Percentiles rank a stretch among this genome's conserved stretches.
These are phyloP conservation scores for Petrolisthes manimaculis DNA, from an alignment of 2,888 invertebrate genomes.

Conservation along the genomic window DNA sequence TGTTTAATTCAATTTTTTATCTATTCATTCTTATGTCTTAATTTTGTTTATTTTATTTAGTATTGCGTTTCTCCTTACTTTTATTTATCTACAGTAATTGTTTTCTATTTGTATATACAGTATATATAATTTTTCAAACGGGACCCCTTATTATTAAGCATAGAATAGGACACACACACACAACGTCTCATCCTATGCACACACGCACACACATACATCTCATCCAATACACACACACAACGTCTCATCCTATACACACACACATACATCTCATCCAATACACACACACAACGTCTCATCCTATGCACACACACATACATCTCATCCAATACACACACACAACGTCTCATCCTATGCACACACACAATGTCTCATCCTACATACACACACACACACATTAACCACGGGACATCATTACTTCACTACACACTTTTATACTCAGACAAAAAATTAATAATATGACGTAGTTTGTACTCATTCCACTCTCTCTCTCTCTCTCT, in stretches of 20 bases:
- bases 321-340: too few relatives aligned
- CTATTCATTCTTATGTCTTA: not conserved
- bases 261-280: not conserved
- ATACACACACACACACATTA: not conserved
- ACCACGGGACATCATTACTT: not conserved
- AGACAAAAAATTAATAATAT: not conserved
- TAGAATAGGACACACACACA: too few relatives aligned
- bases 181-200: too few relatives aligned
- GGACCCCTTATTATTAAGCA: too few relatives aligned
- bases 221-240: too few relatives aligned
- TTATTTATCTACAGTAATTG: not conserved
- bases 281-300: not conserved
- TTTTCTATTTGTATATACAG: not conserved
- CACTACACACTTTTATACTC: not conserved
- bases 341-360: too few relatives aligned
- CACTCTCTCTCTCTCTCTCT: constrained; percentile 14
- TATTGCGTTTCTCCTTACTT: not conserved
- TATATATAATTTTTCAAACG: too few relatives aligned
- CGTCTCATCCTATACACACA: not conserved
- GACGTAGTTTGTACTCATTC: not conserved
- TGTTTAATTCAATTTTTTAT: not conserved
- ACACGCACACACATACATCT: too few relatives aligned
- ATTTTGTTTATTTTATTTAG: not conserved
- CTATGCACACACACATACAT: too few relatives aligned
- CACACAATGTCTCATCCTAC: too few relatives aligned